Evolutionary conservation across 2,888 invertebrate genomes (phyloP).

Genomic region (Melipona bicolor): DNA sequence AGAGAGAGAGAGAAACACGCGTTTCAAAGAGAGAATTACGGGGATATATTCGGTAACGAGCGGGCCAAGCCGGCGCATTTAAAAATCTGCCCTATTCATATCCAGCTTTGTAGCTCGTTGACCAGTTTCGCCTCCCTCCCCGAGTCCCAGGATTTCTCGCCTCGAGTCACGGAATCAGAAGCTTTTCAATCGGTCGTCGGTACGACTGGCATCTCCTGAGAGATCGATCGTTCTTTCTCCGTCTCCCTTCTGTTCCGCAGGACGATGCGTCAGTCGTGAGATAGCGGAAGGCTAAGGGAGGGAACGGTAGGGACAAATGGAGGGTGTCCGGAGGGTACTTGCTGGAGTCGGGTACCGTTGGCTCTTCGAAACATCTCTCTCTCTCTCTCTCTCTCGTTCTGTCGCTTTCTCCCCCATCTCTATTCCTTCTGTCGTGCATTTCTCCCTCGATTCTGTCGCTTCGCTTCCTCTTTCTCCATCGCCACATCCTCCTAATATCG

Average conservation of each 20-base stretch:
- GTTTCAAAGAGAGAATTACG: constrained; percentile 1
- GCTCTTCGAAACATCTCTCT: constrained; percentile 64
- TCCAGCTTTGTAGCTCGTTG: constrained; percentile 33
- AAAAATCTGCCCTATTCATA: constrained; percentile 41
- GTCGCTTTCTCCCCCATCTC: background rate
- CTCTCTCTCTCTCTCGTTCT: constrained; percentile 23
- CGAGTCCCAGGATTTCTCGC: constrained; percentile 54
- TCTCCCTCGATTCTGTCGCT: constrained; percentile 21
- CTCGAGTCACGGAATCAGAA: constrained; percentile 70
- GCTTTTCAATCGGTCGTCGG: constrained; percentile 71
- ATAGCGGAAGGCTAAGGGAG: constrained; percentile 62
- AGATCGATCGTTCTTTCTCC: constrained; percentile 66
- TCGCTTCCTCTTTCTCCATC: constrained; percentile 29
- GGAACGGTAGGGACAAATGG: constrained; percentile 70
- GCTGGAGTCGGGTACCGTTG: constrained; percentile 67
- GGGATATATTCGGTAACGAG: constrained; percentile 41
- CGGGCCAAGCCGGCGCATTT: constrained; percentile 27
- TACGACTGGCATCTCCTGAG: constrained; percentile 68
- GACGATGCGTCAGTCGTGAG: constrained; percentile 70
- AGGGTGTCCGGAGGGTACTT: constrained; percentile 71
- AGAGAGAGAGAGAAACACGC: background rate
- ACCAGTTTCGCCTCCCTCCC: constrained; percentile 30
- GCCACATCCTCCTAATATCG: constrained; percentile 65
- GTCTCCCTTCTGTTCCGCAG: constrained; percentile 55
- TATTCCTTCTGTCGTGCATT: constrained; percentile 36